A percentile compares a stretch with the other conserved stretches of the same genome.
Conservation (phyloP, 2,888 invertebrate species). For the Torymus auratus region DNA sequence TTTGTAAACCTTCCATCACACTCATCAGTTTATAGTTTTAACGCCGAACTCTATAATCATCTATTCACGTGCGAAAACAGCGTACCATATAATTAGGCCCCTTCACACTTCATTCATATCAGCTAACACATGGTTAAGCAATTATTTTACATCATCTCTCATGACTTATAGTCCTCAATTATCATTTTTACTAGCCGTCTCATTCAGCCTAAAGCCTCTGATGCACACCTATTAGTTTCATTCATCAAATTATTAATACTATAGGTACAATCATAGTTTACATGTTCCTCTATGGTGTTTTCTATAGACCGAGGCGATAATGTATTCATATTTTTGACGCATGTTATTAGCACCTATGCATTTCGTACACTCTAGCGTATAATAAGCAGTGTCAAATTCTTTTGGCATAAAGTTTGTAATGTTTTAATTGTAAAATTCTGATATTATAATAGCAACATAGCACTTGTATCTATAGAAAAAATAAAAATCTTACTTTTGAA, state of each 20-base stretch:
- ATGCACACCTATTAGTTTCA: not conserved
- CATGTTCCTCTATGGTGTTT: not conserved
- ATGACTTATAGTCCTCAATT: slow-evolving; percentile 46
- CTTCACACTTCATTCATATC: slow-evolving; percentile 19
- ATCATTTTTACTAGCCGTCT: slow-evolving; percentile 1
- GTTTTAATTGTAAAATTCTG: no score
- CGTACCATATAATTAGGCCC: slow-evolving; percentile 44
- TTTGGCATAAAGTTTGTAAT: no score
- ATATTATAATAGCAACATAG: no score
- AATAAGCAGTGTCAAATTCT: no score
- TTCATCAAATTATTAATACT: not conserved
- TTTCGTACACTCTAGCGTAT: no score
- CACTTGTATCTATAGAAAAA: no score
- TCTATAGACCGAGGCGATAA: no score
- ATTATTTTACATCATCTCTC: slow-evolving; percentile 35
- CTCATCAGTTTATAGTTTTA: slow-evolving; percentile 37
- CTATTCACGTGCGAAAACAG: slow-evolving; percentile 38
- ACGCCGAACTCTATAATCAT: slow-evolving; percentile 42
- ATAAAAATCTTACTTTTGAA: no score
- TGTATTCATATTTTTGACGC: no score
- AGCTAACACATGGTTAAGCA: slow-evolving; percentile 32
- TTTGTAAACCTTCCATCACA: slow-evolving; percentile 23
- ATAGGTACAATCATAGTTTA: not conserved
- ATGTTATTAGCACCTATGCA: no score
- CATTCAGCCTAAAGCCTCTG: not conserved